These are phyloP conservation scores for Rhagologus leucostigma DNA, from an alignment of 2,113 vertebrate species.

Conservation along the genomic window DNA sequence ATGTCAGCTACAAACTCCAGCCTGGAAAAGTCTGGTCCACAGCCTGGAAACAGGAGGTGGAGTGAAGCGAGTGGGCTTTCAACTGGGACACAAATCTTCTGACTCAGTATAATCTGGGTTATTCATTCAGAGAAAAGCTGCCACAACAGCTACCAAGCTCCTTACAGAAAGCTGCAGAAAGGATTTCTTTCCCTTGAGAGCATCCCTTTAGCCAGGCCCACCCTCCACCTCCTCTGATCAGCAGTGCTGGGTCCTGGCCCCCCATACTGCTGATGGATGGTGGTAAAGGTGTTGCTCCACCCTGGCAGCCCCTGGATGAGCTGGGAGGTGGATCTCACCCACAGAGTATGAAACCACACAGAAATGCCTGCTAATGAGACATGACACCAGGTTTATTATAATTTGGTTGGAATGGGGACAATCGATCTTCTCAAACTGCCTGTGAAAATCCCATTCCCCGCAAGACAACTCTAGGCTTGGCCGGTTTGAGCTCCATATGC, in stretches of 20 bases:
- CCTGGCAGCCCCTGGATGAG: background rate
- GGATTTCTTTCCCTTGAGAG: background rate
- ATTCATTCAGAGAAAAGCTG: background rate
- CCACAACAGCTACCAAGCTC: background rate
- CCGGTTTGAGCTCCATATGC: background rate
- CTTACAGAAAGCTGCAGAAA: background rate
- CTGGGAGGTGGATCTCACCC: background rate
- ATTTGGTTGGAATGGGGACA: background rate
- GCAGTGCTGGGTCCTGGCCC: rapidly evolving
- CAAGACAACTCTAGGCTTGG: background rate
- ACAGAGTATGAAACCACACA: background rate
- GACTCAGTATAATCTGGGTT: background rate
- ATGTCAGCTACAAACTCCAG: background rate
- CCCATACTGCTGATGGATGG: background rate
- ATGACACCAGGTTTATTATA: constrained; percentile 5
- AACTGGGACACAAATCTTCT: background rate
- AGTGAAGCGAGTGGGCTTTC: rapidly evolving
- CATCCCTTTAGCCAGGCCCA: background rate
- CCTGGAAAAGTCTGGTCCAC: background rate
- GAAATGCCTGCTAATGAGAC: background rate
- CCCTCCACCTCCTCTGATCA: background rate
- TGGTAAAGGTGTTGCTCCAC: background rate
- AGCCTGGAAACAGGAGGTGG: background rate
- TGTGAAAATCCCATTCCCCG: constrained; percentile 2
- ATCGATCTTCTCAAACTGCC: background rate